These are phyloP conservation scores for Theristicus caerulescens DNA, from an alignment of 2,113 vertebrate species.

Conservation along the genomic window DNA sequence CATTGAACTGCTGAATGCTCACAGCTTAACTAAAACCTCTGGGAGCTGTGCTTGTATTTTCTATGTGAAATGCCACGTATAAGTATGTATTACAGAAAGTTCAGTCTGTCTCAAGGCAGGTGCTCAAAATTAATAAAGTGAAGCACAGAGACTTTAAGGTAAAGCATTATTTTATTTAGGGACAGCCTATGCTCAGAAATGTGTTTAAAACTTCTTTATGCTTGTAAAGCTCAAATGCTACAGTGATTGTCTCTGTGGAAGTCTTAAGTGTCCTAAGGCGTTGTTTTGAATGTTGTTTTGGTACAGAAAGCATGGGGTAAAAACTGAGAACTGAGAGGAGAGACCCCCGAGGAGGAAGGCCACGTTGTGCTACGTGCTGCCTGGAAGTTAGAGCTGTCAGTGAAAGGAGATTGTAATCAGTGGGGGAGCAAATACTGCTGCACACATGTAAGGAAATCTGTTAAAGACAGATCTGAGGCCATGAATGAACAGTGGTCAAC, in stretches of 20 bases:
- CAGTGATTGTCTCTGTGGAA: background rate
- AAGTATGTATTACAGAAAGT: background rate
- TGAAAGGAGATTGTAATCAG: background rate
- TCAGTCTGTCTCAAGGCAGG: background rate
- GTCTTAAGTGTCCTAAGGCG: background rate
- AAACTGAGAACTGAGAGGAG: background rate
- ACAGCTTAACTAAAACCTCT: background rate
- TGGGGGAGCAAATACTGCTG: background rate
- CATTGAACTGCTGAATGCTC: background rate
- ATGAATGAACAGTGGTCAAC: background rate
- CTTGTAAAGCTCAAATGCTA: background rate
- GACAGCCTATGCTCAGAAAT: background rate
- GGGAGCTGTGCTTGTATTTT: background rate
- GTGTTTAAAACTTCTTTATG: background rate
- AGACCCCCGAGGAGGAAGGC: background rate
- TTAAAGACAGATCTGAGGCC: background rate
- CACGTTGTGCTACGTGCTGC: background rate
- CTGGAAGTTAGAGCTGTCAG: background rate
- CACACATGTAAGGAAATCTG: background rate
- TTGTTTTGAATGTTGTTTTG: background rate
- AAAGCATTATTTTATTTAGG: background rate
- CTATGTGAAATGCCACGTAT: accelerated
- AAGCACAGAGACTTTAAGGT: background rate
- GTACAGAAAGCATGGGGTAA: background rate
- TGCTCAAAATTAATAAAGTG: background rate